A percentile compares a stretch with the other conserved stretches of the same genome.
phyloP scores from a whole-genome alignment of 2,888 invertebrate genomes.

The Limenitis camilla region DNA sequence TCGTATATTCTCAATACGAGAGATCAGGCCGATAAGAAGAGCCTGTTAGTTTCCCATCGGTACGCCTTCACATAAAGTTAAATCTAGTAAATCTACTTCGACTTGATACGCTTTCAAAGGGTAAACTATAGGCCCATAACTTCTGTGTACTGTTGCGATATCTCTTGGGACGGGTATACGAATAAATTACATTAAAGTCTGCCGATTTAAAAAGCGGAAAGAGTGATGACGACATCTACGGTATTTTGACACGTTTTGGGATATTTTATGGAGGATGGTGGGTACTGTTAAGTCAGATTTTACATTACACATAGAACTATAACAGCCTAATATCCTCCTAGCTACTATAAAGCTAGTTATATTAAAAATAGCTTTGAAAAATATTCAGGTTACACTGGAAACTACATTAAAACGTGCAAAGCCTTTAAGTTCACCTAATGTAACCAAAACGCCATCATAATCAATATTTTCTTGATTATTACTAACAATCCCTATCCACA shows the following conservation, averaged over 20 bases:
- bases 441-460: too few species aligned
- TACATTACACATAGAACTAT: conserved; percentile 6
- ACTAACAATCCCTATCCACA: too few species aligned
- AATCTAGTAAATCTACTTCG: conserved; percentile 42
- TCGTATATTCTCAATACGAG: conserved; percentile 19
- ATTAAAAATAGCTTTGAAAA: too few species aligned
- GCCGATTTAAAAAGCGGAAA: conserved; percentile 40
- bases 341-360: too few species aligned
- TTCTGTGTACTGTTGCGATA: conserved; percentile 38
- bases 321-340: too few species aligned
- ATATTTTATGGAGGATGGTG: not conserved
- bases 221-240: conserved; percentile 35
- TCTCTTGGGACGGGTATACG: conserved; percentile 35
- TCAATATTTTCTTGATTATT: too few species aligned
- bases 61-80: conserved; percentile 37
- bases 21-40: conserved; percentile 32
- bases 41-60: conserved; percentile 36
- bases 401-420: too few species aligned
- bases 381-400: too few species aligned
- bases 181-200: conserved; percentile 42
- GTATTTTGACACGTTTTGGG: conserved; percentile 1
- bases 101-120: conserved; percentile 39
- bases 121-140: conserved; percentile 43
- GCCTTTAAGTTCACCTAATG: too few species aligned
- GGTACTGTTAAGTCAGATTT: not conserved